phyloP scores from a whole-genome alignment of 2,113 vertebrate genomes.

The Barbus barbus region DNA sequence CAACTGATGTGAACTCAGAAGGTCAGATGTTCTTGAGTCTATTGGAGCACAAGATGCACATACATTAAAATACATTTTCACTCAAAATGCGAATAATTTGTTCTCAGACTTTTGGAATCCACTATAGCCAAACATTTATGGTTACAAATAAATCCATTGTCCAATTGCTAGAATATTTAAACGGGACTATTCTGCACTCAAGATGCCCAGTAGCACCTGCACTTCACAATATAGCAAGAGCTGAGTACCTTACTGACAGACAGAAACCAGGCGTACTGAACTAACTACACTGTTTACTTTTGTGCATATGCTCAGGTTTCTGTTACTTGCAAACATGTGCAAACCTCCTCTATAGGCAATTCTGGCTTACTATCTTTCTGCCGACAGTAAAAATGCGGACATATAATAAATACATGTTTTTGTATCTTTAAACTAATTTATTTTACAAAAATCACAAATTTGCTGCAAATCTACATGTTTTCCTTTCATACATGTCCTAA shows the following conservation, averaged over 20 bases:
- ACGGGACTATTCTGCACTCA: not conserved
- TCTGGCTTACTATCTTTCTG: not conserved
- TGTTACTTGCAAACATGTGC: conserved; percentile 6
- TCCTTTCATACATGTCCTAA: not conserved
- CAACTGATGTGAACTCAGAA: not conserved
- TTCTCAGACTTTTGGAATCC: not conserved
- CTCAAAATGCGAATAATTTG: not conserved
- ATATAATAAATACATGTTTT: not conserved
- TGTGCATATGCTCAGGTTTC: conserved; percentile 12
- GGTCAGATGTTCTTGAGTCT: not conserved
- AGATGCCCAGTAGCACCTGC: not conserved
- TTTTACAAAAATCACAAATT: not conserved
- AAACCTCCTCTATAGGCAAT: not conserved
- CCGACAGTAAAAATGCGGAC: not conserved
- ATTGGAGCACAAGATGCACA: not conserved
- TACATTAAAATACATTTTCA: not conserved
- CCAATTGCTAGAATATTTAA: not conserved
- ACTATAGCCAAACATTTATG: not conserved
- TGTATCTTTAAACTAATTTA: not conserved
- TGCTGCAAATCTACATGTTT: not conserved
- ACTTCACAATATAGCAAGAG: conserved; percentile 1
- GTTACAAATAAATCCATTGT: not conserved
- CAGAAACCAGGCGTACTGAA: not conserved
- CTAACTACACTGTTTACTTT: conserved; percentile 8
- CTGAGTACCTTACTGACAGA: conserved; percentile 14